Percentiles rank a stretch among this genome's conserved stretches.
phyloP scores from a whole-genome alignment of 2,113 vertebrate species.

The Nyctereutes procyonoides region DNA sequence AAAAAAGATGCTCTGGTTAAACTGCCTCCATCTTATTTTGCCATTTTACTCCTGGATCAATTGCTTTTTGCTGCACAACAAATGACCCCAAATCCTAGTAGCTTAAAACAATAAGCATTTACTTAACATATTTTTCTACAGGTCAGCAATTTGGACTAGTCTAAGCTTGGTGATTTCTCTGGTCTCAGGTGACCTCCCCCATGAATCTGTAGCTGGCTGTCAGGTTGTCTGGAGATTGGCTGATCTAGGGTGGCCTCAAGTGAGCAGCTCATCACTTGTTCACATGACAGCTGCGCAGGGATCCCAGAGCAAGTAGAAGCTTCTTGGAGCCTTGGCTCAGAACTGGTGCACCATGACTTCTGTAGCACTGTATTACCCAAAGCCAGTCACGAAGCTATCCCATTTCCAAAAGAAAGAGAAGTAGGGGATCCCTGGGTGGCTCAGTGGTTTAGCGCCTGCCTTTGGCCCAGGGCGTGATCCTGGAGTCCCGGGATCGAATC shows the following conservation, averaged over 20 bases:
- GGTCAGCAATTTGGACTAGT: not conserved
- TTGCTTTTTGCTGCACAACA: not conserved
- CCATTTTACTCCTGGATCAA: not conserved
- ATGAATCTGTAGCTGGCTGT: not conserved
- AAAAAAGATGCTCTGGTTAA: not conserved
- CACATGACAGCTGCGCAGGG: not conserved
- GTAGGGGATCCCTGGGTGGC: too few species aligned
- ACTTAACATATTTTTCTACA: not conserved
- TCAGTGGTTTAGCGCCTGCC: too few species aligned
- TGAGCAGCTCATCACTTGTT: not conserved
- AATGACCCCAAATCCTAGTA: not conserved
- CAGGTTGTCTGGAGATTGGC: not conserved
- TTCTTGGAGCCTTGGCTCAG: not conserved
- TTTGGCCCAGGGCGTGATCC: too few species aligned
- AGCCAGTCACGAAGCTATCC: not conserved
- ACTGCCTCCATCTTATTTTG: not conserved
- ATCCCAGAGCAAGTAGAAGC: not conserved
- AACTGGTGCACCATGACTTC: not conserved
- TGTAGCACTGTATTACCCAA: not conserved
- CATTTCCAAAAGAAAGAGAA: too few species aligned
- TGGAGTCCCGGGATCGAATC: too few species aligned
- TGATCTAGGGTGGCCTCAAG: not conserved
- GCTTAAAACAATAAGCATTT: not conserved
- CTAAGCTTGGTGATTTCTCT: not conserved
- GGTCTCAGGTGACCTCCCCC: not conserved